phyloP scores from a whole-genome alignment of 2,888 invertebrate species.

The Melieria omissa region DNA sequence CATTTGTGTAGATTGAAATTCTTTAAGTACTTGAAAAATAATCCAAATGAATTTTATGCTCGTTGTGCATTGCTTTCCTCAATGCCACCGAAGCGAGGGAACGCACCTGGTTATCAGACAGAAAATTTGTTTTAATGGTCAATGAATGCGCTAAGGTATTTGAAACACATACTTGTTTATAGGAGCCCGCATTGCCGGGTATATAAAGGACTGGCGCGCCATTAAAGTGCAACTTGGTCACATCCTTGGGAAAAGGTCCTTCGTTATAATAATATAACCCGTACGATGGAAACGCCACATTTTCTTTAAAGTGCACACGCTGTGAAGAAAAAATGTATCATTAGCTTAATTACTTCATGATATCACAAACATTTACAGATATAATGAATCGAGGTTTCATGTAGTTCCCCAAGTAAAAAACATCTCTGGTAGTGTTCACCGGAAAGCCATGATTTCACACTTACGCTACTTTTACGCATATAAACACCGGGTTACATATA shows the following conservation, averaged over 20 bases:
- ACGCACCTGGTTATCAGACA: constrained; percentile 68
- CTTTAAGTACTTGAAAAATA: constrained; percentile 77
- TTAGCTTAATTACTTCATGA: too few species aligned
- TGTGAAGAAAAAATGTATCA: constrained; percentile 58
- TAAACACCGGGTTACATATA: not conserved
- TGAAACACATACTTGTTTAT: constrained; percentile 75
- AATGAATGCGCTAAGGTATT: too few species aligned
- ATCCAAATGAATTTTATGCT: constrained; percentile 84
- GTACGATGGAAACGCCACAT: constrained; percentile 80
- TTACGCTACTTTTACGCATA: not conserved
- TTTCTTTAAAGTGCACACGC: constrained; percentile 75
- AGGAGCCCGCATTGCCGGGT: constrained; percentile 95
- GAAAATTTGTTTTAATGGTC: constrained; percentile 13
- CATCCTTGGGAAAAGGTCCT: constrained; percentile 78
- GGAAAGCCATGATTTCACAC: not conserved
- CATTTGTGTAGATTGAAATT: constrained; percentile 9
- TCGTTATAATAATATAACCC: constrained; percentile 91
- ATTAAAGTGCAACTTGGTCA: constrained; percentile 78
- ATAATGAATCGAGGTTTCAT: not conserved
- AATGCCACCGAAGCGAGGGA: constrained; percentile 93
- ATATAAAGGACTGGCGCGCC: constrained; percentile 95
- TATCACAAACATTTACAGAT: too few species aligned
- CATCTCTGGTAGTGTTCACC: too few species aligned
- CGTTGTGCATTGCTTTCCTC: constrained; percentile 79
- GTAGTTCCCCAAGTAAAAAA: too few species aligned